Evolutionary conservation across 2,888 invertebrate species (phyloP), one percentile per base, ranked within the genome.

Genomic region (Caradrina kadenii): DNA sequence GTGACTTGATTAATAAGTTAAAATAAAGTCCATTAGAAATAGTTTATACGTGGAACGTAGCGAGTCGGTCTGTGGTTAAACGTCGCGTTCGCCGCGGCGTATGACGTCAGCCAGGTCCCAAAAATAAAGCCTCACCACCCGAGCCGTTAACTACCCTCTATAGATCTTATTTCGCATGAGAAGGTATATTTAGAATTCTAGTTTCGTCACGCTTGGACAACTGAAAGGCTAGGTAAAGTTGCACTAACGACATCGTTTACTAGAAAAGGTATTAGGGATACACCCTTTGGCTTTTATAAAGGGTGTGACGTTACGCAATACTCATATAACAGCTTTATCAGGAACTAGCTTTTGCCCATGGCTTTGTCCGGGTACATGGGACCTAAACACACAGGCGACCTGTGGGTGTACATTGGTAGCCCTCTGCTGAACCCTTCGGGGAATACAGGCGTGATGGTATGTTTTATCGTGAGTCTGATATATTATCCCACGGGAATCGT

Each of bases 131-230:
- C 55, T 56, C 35, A 11, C 69, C 39, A 61, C 15, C 58, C 60
- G 26, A 78, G 45, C 60, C 49, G 60, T 48, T 79, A 79, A 76
- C 63, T 79, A 69, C 61, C 80, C 48, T n/a, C 49, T 75, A 79
- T 68, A 63, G 55, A 68, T 76, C 61, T 69, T 79, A 73, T 79
- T 73, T 73, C 53, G 8, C 35, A 53, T 61, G 52, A 60, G 22
- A 21, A 61, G 15, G 13, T 65, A 60, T 65, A 61, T 61, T 73
- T 72, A 61, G 60, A 73, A 59, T 63, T 53, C 52, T 58, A 79
- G 56, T 74, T 74, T 74, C 15, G 26, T 31, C 48, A 67, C 58
- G 52, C 53, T 62, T 58, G 56, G 45, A 22, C 50, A 21, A n/a
- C 59, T 48, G 15, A 76, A 54, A 49, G 21, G 45, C 17, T 39